phyloP scores from a whole-genome alignment of 2,888 invertebrate genomes.

The Pterostichus niger region DNA sequence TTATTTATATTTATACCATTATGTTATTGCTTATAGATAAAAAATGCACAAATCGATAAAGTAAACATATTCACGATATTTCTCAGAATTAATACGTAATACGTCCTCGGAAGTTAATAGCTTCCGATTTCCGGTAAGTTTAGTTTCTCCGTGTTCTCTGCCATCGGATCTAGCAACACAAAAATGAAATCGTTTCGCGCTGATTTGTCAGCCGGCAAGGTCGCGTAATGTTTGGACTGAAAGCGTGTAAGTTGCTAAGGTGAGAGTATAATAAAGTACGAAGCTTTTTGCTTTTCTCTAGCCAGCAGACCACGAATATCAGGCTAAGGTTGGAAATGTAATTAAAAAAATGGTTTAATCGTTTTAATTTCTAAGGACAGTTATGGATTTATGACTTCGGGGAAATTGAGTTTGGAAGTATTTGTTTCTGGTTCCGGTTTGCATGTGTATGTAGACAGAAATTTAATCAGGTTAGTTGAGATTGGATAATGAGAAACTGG shows the following conservation, averaged over 20 bases:
- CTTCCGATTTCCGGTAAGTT: not conserved
- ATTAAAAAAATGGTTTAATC: not conserved
- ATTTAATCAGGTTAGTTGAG: too few species aligned
- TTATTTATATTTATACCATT: too few species aligned
- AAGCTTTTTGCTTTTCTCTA: not conserved
- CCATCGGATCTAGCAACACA: not conserved
- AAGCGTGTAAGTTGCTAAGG: not conserved
- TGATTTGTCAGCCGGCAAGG: not conserved
- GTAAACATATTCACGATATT: not conserved
- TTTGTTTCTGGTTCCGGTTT: not conserved
- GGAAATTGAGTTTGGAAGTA: constrained; percentile 5
- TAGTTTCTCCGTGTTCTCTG: not conserved
- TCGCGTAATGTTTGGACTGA: not conserved
- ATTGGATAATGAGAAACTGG: too few species aligned
- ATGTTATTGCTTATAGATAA: too few species aligned
- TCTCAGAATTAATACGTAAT: not conserved
- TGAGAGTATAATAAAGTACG: not conserved
- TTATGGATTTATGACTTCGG: not conserved
- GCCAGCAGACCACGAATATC: constrained; percentile 14
- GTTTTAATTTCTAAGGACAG: not conserved
- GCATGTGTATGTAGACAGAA: not conserved
- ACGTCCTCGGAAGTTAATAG: not conserved
- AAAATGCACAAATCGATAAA: not conserved
- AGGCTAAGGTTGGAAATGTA: constrained; percentile 25
- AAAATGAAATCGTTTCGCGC: not conserved